A percentile compares a stretch with the other conserved stretches of the same genome.
Conservation (phyloP, 2,888 invertebrate species). For the Cerastis leucographa region DNA sequence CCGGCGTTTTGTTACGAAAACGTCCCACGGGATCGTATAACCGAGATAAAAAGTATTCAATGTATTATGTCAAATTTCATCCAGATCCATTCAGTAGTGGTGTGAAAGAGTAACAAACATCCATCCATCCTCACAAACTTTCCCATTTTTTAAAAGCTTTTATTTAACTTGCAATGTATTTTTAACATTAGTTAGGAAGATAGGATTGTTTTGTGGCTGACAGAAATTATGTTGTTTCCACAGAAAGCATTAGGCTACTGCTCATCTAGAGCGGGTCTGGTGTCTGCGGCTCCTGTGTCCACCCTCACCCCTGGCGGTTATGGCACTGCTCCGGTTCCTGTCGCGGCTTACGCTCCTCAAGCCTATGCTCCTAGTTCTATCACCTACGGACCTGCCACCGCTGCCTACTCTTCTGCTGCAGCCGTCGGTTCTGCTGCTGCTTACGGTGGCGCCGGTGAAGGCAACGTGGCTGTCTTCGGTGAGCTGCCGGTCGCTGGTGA, state of each 20-base stretch:
- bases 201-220: not conserved
- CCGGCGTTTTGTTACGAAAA: no score
- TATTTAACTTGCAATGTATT: no score
- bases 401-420: not conserved
- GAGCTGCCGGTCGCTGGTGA: constrained; percentile 59
- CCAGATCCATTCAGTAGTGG: no score
- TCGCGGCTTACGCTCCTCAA: not conserved
- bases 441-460: constrained; percentile 68
- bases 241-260: not conserved
- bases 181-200: no score
- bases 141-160: no score
- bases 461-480: constrained; percentile 62
- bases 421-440: not conserved
- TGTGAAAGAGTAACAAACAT: no score
- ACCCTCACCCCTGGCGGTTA: not conserved
- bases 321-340: not conserved
- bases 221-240: not conserved
- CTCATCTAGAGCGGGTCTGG: not conserved
- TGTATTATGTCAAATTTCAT: no score
- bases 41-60: no score
- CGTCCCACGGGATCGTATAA: no score
- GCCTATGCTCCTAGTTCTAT: not conserved
- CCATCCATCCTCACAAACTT: no score
- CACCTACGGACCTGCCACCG: not conserved
- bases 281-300: not conserved